Evolutionary conservation across 2,888 invertebrate genomes (phyloP).

Genomic region (Noctua pronuba): DNA sequence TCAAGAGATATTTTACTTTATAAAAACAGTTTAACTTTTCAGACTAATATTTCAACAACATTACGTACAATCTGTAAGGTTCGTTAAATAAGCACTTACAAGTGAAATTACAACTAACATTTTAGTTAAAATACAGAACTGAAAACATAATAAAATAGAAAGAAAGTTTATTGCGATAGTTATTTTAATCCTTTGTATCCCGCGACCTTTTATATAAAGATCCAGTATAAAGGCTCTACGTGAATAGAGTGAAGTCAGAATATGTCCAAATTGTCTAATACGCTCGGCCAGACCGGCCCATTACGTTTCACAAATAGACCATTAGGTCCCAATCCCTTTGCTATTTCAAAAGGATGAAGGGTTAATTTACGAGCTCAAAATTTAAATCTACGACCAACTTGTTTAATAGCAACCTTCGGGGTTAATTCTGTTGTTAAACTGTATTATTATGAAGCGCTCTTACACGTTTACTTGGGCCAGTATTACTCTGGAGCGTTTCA

Average conservation of each 20-base stretch:
- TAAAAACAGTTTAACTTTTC: constrained; percentile 9
- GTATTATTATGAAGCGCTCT: constrained; percentile 83
- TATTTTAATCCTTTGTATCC: constrained; percentile 65
- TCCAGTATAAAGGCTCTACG: constrained; percentile 75
- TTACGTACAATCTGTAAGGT: constrained; percentile 10
- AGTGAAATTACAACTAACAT: constrained; percentile 26
- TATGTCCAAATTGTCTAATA: constrained; percentile 88
- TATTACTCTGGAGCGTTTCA: constrained; percentile 59
- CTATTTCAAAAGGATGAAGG: constrained; percentile 90
- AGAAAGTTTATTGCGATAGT: constrained; percentile 62
- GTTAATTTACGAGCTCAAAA: constrained; percentile 90
- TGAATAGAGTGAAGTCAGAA: constrained; percentile 85
- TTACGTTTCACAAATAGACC: constrained; percentile 90
- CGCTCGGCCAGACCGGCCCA: constrained; percentile 86
- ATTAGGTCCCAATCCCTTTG: constrained; percentile 90
- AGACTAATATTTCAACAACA: constrained; percentile 18
- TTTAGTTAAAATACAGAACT: constrained; percentile 42
- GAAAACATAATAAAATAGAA: constrained; percentile 50
- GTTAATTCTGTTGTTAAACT: constrained; percentile 87
- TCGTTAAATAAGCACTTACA: constrained; percentile 31
- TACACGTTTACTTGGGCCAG: constrained; percentile 71
- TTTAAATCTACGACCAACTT: constrained; percentile 90
- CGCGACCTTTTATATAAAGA: constrained; percentile 72
- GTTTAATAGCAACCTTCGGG: constrained; percentile 86
- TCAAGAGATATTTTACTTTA: neutral